These are phyloP conservation scores for Phrynocephalus guinanensis DNA, from an alignment of 2,797 vertebrate genomes.

Conservation along the genomic window DNA sequence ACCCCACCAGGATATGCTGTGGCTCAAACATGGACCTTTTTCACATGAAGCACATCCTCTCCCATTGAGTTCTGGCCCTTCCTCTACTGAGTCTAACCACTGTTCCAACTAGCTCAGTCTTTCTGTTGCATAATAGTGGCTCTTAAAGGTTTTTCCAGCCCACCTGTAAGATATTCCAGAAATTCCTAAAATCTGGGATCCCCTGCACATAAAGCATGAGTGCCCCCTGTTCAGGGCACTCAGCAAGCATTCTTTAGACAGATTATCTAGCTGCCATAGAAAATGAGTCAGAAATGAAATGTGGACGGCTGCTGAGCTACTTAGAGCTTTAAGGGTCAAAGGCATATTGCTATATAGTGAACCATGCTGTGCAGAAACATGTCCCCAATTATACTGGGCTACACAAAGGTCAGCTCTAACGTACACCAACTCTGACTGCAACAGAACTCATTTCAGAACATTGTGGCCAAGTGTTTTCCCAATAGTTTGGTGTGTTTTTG, in stretches of 20 bases:
- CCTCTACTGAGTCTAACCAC: neutral
- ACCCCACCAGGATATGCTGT: neutral
- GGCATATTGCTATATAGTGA: neutral
- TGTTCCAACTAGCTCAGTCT: neutral
- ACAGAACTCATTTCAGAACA: fast-evolving
- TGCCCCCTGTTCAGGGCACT: neutral
- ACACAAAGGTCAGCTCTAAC: neutral
- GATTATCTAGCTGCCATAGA: neutral
- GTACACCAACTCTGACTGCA: neutral
- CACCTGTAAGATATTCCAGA: neutral
- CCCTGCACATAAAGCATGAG: neutral
- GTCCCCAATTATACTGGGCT: neutral
- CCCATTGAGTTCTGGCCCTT: neutral
- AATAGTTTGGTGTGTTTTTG: neutral
- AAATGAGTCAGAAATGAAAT: neutral
- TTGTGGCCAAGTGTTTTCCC: neutral
- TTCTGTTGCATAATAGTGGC: too few relatives aligned
- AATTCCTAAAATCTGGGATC: too few relatives aligned
- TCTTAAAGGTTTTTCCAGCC: neutral
- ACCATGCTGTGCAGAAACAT: neutral
- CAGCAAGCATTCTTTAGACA: neutral
- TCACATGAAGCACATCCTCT: neutral
- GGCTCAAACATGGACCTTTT: neutral
- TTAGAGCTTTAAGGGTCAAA: neutral
- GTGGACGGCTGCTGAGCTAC: neutral